Evolutionary conservation across 2,113 vertebrate genomes (phyloP).

Genomic region (Cynoglossus semilaevis): DNA sequence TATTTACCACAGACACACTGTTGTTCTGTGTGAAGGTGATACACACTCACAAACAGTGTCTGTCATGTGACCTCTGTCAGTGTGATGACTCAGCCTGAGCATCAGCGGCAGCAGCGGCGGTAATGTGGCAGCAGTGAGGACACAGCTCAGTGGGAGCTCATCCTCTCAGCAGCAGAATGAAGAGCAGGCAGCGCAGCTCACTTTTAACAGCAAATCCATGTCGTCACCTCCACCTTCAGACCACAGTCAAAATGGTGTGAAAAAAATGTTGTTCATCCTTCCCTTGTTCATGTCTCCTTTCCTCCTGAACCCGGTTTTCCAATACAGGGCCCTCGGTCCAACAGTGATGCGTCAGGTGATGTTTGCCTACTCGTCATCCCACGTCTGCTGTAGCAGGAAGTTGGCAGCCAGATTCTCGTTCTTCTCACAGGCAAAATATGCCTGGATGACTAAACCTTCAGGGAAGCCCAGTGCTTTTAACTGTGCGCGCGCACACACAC

Average conservation of each 20-base stretch:
- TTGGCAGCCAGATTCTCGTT: constrained; percentile 80
- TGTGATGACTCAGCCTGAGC: constrained; percentile 39
- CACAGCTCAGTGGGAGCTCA: constrained; percentile 31
- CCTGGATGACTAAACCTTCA: constrained; percentile 79
- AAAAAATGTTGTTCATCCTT: constrained; percentile 13
- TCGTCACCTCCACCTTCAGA: constrained; percentile 3
- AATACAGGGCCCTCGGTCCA: constrained; percentile 12
- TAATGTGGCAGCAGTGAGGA: constrained; percentile 57
- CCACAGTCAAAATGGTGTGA: constrained; percentile 19
- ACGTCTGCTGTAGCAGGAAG: constrained; percentile 80
- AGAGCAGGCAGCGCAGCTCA: constrained; percentile 39
- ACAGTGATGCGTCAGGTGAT: constrained; percentile 3
- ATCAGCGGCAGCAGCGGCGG: constrained; percentile 43
- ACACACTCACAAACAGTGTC: constrained; percentile 16
- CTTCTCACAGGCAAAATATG: constrained; percentile 80
- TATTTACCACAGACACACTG: neutral
- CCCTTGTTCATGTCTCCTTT: constrained; percentile 1
- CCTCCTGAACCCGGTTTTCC: constrained; percentile 19
- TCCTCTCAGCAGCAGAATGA: constrained; percentile 43
- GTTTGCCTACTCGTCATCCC: constrained; percentile 74
- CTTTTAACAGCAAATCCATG: constrained; percentile 22
- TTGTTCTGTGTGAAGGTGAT: constrained; percentile 20
- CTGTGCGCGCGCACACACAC: constrained; percentile 56
- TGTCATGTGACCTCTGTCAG: constrained; percentile 1
- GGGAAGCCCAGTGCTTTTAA: constrained; percentile 81